phyloP scores from a whole-genome alignment of 1,140 invertebrate species.

The Sinonovacula constricta region DNA sequence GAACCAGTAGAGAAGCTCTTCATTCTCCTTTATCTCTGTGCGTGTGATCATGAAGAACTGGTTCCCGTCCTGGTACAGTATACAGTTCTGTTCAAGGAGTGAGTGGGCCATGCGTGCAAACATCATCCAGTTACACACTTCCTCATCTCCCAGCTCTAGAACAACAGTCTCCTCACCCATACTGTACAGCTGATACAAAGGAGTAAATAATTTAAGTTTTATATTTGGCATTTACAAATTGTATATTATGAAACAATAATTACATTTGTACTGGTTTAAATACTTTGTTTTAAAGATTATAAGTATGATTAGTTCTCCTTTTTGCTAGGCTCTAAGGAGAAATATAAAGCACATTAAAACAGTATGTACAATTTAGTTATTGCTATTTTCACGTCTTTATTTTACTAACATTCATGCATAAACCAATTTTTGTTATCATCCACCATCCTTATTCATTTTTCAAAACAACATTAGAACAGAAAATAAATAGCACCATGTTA shows the following conservation, averaged over 20 bases:
- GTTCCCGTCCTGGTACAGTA: conserved; percentile 64
- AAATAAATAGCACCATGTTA: too few relatives aligned
- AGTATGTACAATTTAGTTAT: not conserved
- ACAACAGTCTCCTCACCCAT: conserved; percentile 19
- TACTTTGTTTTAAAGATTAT: not conserved
- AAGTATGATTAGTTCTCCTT: not conserved
- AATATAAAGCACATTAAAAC: not conserved
- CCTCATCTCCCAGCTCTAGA: conserved; percentile 61
- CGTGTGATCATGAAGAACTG: conserved; percentile 62
- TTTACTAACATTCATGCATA: too few relatives aligned
- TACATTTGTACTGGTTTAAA: not conserved
- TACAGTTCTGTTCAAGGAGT: conserved; percentile 63
- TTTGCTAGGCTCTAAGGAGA: not conserved
- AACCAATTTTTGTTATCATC: too few relatives aligned
- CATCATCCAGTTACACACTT: conserved; percentile 68
- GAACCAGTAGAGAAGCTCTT: conserved; percentile 67
- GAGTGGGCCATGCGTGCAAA: conserved; percentile 63
- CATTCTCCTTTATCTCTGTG: conserved; percentile 56
- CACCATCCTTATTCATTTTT: too few relatives aligned
- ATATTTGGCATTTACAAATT: not conserved
- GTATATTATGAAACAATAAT: not conserved
- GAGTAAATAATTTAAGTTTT: conserved; percentile 6
- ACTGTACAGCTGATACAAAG: conserved; percentile 36
- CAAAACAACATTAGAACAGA: too few relatives aligned
- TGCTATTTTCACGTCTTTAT: too few relatives aligned